A percentile compares a stretch with the other conserved stretches of the same genome.
These are phyloP conservation scores for Euclidia mi DNA, from an alignment of 2,888 invertebrate species.

Conservation along the genomic window DNA sequence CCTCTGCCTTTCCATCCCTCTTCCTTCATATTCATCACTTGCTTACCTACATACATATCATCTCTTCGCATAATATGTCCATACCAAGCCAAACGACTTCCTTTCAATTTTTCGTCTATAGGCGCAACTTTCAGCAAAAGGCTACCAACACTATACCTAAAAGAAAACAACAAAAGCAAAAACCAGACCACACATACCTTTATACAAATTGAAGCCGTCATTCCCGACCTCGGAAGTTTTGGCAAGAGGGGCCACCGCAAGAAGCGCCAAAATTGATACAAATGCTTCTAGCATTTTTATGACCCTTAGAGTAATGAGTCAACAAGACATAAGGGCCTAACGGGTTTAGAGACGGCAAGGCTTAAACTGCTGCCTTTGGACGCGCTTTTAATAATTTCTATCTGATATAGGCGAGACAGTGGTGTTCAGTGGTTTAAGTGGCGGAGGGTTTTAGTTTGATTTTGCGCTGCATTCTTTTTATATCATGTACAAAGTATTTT, in stretches of 20 bases:
- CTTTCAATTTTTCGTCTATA: no score
- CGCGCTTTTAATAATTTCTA: conserved; percentile 72
- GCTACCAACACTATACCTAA: no score
- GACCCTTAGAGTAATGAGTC: conserved; percentile 62
- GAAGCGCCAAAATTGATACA: conserved; percentile 75
- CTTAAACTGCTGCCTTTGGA: conserved; percentile 53
- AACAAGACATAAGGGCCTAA: conserved; percentile 55
- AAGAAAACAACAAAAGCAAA: conserved; percentile 46
- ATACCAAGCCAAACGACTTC: no score
- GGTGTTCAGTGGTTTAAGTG: conserved; percentile 24
- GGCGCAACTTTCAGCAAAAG: no score
- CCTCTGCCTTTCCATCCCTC: no score
- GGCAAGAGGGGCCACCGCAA: conserved; percentile 61
- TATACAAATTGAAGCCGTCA: conserved; percentile 85
- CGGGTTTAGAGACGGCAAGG: conserved; percentile 49
- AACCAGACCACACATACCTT: conserved; percentile 77
- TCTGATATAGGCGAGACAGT: conserved; percentile 31
- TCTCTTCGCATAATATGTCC: no score
- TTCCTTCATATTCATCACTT: no score
- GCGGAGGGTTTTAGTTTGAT: conserved; percentile 43
- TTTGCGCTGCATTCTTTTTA: no score
- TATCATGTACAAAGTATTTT: no score
- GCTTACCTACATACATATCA: no score
- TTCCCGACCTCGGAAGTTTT: conserved; percentile 74
- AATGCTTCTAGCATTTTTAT: conserved; percentile 79